Base-by-base conservation (phyloP, 1,140 invertebrate species). In the Portunus trituberculatus region DNA sequence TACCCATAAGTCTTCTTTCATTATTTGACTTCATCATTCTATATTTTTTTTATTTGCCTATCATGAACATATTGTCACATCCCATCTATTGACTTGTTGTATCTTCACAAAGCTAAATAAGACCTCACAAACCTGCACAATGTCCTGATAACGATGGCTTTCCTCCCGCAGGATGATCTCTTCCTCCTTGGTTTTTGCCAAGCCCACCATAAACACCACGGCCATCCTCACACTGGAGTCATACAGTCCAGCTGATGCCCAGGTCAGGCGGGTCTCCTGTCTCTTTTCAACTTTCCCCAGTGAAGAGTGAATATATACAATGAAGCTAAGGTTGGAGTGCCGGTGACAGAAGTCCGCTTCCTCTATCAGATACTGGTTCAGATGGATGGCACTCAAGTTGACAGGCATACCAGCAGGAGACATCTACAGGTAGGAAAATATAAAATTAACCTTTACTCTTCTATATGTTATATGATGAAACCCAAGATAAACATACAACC, bases 291-390 rank as follows among this genome's bases (percentile, higher is more conserved):
- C 90, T 20, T 67, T 52, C 45, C 20, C 76, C 39, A 96, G 92
- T 67, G 90, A 52, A 45, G 96, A 93, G 87, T 96, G 92, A 39
- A 96, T 95, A 59, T 96, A 93, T 14, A 96, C 48, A 45, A 95
- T 87, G 45, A 95, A 31, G 90, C 93, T 67, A 59, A 96, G 83
- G 91, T 96, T 28, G 39, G 95, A n/a, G 14, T 94, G 39, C 0
- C 92, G 31, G 39, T 88, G 46, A 84, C 93, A 93, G 90, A 95
- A 93, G 20, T 95, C 89, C 4, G 92, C 8, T 67, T 95, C 95
- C n/a, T 91, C 76, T 4, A 96, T 95, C 10, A 93, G 25, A 28
- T 52, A 86, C 10, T 91, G 90, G 67, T 76, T 76, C 8, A 76
- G 67, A 25, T 76, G 67, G 20, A 7, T 76, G 67, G 67, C 12